Conservation (phyloP, 2,797 vertebrate species). For the Pempheris klunzingeri region DNA sequence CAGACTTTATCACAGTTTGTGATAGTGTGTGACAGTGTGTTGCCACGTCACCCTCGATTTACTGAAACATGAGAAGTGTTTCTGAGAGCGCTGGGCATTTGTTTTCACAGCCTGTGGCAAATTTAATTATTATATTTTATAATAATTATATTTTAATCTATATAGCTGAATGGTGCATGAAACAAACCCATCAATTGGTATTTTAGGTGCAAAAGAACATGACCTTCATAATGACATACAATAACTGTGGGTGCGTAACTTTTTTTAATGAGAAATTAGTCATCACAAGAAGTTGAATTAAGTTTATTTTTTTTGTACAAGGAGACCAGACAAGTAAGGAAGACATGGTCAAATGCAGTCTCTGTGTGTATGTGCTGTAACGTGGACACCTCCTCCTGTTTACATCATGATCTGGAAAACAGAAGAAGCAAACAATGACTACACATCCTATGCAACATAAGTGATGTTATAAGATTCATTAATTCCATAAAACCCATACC, state of each 20-base stretch:
- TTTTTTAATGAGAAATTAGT: slow-evolving; percentile 28
- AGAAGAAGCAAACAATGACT: background rate
- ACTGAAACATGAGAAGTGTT: background rate
- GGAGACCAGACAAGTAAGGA: slow-evolving; percentile 10
- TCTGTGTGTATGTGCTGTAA: slow-evolving; percentile 9
- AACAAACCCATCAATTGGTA: background rate
- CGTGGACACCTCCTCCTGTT: slow-evolving; percentile 7
- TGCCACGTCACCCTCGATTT: slow-evolving; percentile 1
- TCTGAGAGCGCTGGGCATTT: background rate
- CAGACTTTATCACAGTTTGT: slow-evolving; percentile 46
- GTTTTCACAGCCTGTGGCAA: background rate
- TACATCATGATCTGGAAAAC: slow-evolving; percentile 66
- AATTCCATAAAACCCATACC: background rate
- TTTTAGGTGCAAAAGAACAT: background rate
- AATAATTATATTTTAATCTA: slow-evolving; percentile 1
- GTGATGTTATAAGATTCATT: background rate
- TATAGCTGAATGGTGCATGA: background rate
- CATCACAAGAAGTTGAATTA: slow-evolving; percentile 22
- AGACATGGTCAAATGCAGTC: background rate
- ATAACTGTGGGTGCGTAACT: background rate
- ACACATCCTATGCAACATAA: background rate
- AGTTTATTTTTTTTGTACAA: slow-evolving; percentile 58
- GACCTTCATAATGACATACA: background rate
- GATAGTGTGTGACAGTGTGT: slow-evolving; percentile 1
- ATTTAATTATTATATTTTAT: no score